Base-by-base conservation (phyloP, 2,113 vertebrate genomes). In the Stigmatopora nigra region DNA sequence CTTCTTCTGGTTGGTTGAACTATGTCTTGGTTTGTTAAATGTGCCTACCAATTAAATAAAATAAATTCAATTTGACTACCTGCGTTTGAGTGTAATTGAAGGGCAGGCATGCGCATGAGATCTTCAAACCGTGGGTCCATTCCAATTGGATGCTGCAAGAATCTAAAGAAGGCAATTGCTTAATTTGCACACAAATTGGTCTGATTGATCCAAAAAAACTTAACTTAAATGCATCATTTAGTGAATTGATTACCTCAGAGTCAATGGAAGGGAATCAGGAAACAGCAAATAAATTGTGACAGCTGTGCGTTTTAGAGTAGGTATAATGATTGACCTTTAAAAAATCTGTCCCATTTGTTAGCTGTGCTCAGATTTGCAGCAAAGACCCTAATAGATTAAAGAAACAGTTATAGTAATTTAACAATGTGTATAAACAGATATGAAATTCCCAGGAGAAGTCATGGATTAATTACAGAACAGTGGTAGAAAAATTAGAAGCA, bases 201-300 rank as follows among this genome's bases (percentile, higher is more conserved):
- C 89, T 77, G 90, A 92, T 91, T 92, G 93, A 92, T 92, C 91
- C 92, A 93, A 92, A 92, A 90, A 92, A 93, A 90, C 87, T 93
- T 90, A 92, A 90, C 88, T 91, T 92, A 92, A 92, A 94, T 92
- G 93, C 91, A 94, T 92, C 90, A 94, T 93, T 92, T 94, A 92
- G 91, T 88, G 91, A 92, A 94, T 91, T 92, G 92, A 92, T 93
- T 92, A 90, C 87, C 71, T 82, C 85, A 87, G 89, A 92, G 89
- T 92, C 92, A 91, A 93, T 93, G 89, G 87, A 90, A 91, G 89
- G 87, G 90, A 90, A 92, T 91, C 91, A 91, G 92, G 92, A 94
- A 93, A 91, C 91, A 87, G 89, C 87, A 86, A 90, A 91, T 88
- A 87, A 91, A 92, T 89, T 88, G 87, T 90, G 84, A 87, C 85